Conservation (phyloP, 2,113 vertebrate genomes). For the Trichomycterus rosablanca region DNA sequence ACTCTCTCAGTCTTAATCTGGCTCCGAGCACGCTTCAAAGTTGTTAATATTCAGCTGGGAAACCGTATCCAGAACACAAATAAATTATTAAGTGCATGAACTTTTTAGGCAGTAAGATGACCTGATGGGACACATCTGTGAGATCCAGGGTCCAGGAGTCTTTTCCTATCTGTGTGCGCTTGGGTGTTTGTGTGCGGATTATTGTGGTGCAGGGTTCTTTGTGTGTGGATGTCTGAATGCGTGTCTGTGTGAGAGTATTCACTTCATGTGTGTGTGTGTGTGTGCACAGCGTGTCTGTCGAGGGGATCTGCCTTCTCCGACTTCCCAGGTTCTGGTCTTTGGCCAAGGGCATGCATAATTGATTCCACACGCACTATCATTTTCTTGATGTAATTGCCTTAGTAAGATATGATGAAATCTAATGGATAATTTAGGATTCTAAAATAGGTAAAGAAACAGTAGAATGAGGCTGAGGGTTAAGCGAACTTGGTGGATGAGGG, state of each 20-base stretch:
- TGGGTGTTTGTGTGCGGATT: conserved; percentile 33
- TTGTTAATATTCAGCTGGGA: conserved; percentile 99
- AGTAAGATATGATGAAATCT: conserved; percentile 98
- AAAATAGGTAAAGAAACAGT: conserved; percentile 79
- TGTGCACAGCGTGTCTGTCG: conserved; percentile 31
- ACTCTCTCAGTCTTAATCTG: conserved; percentile 76
- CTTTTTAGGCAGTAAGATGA: conserved; percentile 99
- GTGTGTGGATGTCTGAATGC: conserved; percentile 6
- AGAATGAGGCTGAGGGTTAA: conserved; percentile 54
- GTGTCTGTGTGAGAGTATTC: conserved; percentile 22
- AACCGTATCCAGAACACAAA: conserved; percentile 98
- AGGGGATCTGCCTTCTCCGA: conserved; percentile 82
- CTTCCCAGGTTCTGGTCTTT: conserved; percentile 90
- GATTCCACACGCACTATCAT: conserved; percentile 93
- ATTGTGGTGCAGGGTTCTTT: conserved; percentile 24
- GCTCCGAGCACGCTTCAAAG: conserved; percentile 91
- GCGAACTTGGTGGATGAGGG: conserved; percentile 9
- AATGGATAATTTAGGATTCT: conserved; percentile 91
- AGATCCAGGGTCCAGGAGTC: conserved; percentile 86
- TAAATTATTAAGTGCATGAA: conserved; percentile 99
- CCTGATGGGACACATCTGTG: conserved; percentile 97
- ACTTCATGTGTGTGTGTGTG: conserved; percentile 34
- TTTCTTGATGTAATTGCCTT: conserved; percentile 99
- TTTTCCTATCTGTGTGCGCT: conserved; percentile 74
- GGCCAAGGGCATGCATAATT: conserved; percentile 99